Base-by-base conservation (phyloP, 1,140 invertebrate species). In the Bradysia coprophila region DNA sequence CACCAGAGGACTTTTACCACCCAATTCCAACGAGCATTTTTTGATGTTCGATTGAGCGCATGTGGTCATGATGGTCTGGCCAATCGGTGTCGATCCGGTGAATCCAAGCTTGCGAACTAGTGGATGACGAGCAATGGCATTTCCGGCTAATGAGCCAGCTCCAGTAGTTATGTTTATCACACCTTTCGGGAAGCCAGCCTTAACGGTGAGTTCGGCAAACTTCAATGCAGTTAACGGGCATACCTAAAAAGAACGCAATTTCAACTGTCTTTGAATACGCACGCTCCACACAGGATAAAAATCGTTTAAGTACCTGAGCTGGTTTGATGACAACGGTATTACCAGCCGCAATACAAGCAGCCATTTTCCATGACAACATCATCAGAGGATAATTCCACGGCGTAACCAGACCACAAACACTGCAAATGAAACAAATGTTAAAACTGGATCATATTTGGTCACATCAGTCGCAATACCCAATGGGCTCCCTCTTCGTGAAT, bases 351-450 rank as follows among this genome's bases (percentile, higher is more conserved):
- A 98, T 66, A 46, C 93, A 95, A 1, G 94, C 92, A 1, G 89
- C 93, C 71, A 97, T 81, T 56, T 98, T 98, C 92, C 92, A 97
- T 0, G 91, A 88, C n/a, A 93, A 66, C 92, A 98, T 97, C 72
- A 96, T 79, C 8, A 97, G 56, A 0, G 93, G 92, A 57, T 96
- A 98, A 57, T 98, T 98, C 94, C 93, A 98, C 0, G 93, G 93
- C 4, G 93, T 96, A 18, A 98, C 81, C 32, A 96, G 69, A 1
- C 83, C 94, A 61, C 88, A 93, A 10, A 98, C 92, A 0, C 79
- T 76, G 53, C 49, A 45, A 44, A 21, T 41, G 5, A 8, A 40
- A 31, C 9, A 2, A 34, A 33, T 15, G 34, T 28, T 8, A 45
- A 15, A 10, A 22, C 37, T 18, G 41, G 21, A 20, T 10, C 24